These are phyloP conservation scores for Poeciliopsis turneri DNA, from an alignment of 2,797 vertebrate species.

Conservation along the genomic window DNA sequence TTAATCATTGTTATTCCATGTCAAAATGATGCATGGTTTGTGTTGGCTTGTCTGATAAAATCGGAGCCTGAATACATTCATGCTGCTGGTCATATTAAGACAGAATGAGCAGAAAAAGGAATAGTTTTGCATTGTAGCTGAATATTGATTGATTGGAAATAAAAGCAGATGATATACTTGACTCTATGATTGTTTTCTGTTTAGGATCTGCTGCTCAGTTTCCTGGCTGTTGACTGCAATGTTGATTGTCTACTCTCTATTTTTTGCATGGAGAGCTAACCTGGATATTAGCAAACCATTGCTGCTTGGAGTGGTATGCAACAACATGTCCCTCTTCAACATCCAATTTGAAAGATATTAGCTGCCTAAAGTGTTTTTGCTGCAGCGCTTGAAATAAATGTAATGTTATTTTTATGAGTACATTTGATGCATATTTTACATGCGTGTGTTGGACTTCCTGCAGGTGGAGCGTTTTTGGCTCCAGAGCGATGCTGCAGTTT, in stretches of 20 bases:
- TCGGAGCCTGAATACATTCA: neutral
- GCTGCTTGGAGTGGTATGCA: constrained; percentile 87
- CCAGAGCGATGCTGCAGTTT: constrained; percentile 90
- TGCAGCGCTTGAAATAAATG: neutral
- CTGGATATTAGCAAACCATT: constrained; percentile 92
- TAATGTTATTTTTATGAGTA: neutral
- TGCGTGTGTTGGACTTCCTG: constrained; percentile 16
- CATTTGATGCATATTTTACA: neutral
- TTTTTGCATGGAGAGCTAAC: constrained; percentile 98
- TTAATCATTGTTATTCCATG: neutral
- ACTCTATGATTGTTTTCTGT: constrained; percentile 13
- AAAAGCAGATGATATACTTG: constrained; percentile 3
- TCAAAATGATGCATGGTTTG: neutral
- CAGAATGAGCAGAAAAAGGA: neutral
- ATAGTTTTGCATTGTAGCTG: neutral
- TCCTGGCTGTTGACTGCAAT: constrained; percentile 87
- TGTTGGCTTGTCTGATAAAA: neutral
- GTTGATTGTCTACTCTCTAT: constrained; percentile 90
- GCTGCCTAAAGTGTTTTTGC: neutral
- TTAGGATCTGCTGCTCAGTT: constrained; percentile 80
- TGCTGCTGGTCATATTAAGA: neutral
- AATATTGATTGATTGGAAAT: neutral
- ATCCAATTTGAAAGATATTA: neutral
- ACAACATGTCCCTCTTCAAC: neutral
- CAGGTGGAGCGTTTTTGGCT: constrained; percentile 99